Evolutionary conservation across 2,113 vertebrate species (phyloP).

Genomic region (Cheilinus undulatus): DNA sequence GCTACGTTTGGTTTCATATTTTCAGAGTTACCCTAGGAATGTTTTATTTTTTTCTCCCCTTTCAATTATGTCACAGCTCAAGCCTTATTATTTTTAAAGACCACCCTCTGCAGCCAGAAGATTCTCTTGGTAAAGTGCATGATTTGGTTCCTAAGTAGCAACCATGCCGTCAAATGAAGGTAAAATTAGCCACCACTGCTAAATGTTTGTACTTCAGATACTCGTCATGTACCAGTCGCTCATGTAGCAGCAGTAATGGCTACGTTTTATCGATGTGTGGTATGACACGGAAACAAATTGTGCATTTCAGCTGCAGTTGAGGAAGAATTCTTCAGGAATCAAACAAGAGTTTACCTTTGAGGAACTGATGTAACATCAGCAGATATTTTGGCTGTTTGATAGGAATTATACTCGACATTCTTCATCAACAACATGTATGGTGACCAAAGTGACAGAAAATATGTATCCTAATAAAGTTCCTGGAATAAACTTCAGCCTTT

Average conservation of each 20-base stretch:
- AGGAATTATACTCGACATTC: slow-evolving; percentile 41
- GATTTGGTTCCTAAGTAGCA: slow-evolving; percentile 46
- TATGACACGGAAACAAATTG: slow-evolving; percentile 35
- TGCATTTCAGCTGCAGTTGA: slow-evolving; percentile 39
- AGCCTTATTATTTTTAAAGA: slow-evolving; percentile 38
- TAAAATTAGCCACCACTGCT: slow-evolving; percentile 12
- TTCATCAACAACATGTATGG: slow-evolving; percentile 50
- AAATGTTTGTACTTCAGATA: not conserved
- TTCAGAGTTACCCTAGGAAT: not conserved
- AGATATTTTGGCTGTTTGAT: slow-evolving; percentile 32
- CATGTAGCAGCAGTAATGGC: slow-evolving; percentile 4
- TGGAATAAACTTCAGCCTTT: slow-evolving; percentile 51
- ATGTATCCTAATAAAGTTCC: slow-evolving; percentile 77
- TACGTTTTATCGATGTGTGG: not conserved
- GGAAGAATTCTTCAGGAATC: not conserved
- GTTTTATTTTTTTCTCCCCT: slow-evolving; percentile 6
- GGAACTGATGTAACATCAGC: not conserved
- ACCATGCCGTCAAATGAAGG: not conserved
- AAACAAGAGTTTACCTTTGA: not conserved
- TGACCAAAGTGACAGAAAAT: slow-evolving; percentile 74
- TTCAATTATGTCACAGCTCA: not conserved
- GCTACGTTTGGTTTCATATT: slow-evolving; percentile 10
- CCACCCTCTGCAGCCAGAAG: slow-evolving; percentile 9
- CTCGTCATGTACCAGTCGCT: not conserved
- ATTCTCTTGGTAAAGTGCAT: slow-evolving; percentile 14